phyloP scores from a whole-genome alignment of 2,113 vertebrate species.

The Coracopsis vasa region DNA sequence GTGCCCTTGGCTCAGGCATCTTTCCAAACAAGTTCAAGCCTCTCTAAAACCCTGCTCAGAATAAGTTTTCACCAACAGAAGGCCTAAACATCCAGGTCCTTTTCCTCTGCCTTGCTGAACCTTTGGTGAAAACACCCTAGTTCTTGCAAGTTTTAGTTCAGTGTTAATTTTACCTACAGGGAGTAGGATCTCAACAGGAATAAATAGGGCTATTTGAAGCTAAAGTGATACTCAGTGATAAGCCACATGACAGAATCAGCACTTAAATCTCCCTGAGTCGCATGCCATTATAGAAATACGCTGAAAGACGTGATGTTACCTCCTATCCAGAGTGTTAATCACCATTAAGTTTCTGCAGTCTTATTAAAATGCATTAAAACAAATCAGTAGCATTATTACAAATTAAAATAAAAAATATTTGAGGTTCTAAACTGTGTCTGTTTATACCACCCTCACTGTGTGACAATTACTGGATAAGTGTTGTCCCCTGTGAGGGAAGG shows the following conservation, averaged over 20 bases:
- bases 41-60: neutral
- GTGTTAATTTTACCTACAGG: neutral
- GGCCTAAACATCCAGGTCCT: neutral
- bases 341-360: neutral
- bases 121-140: neutral
- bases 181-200: neutral
- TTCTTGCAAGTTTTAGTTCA: neutral
- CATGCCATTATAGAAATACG: neutral
- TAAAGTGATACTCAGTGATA: neutral
- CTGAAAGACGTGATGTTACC: neutral
- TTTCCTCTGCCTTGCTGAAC: neutral
- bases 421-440: constrained; percentile 7
- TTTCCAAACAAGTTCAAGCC: neutral
- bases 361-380: constrained; percentile 14
- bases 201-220: neutral
- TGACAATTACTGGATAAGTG: constrained; percentile 51
- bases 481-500: constrained; percentile 52
- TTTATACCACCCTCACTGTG: constrained; percentile 49
- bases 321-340: neutral
- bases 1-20: neutral
- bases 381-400: neutral
- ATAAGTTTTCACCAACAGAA: neutral
- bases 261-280: neutral
- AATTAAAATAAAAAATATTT: constrained; percentile 31
- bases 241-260: neutral